Evolutionary conservation across 2,113 vertebrate genomes (phyloP), one percentile per base, ranked within the genome.

Genomic region (Polypterus bichir): DNA sequence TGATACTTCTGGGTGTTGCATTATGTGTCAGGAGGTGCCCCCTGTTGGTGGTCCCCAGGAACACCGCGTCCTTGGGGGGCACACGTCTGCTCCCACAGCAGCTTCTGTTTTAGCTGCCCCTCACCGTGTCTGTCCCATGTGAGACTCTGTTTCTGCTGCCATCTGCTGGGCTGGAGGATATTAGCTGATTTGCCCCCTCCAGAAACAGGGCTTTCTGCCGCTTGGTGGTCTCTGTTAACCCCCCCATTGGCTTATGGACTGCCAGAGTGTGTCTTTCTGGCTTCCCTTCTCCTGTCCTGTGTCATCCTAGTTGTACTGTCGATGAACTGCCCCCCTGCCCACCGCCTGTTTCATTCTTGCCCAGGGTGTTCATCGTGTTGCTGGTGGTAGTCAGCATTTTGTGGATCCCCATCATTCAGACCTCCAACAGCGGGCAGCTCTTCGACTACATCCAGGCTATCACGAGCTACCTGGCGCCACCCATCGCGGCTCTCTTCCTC

Each of bases 381-480:
- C 77, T 98, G 59, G 86, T 94, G 53, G 73, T 74, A 56, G 53
- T 97, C 68, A 97, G 95, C 68, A 87, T 97, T 61, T 62, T 94
- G 63, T 99, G 96, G 96, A 92, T 99, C 72, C 96, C 96, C 3
- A 64, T 98, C 61, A 86, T 97, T 72, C 95, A 98, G 55, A 80
- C 86, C 60, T 83, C 96, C 67, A 97, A 92, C 73, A 98, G 91
- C 0, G 93, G 96, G 10, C 85, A 89, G 70, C 89, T 99, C 48
- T 99, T 97, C 56, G 89, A 94, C 73, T 99, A 98, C 64, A 89
- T 97, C 67, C 94, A 97, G 70, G 86, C 92, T 49, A 79, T 97
- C 69, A 90, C 88, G 71, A 97, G 96, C 75, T 98, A 85, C 67
- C 79, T 99, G 58, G 83, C 90, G 3, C 95, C 95, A 0, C 96